These are phyloP conservation scores for Rhopilema esculentum DNA, from an alignment of 30 jellyfish, hydroid and myxozoan species.

Conservation along the genomic window DNA sequence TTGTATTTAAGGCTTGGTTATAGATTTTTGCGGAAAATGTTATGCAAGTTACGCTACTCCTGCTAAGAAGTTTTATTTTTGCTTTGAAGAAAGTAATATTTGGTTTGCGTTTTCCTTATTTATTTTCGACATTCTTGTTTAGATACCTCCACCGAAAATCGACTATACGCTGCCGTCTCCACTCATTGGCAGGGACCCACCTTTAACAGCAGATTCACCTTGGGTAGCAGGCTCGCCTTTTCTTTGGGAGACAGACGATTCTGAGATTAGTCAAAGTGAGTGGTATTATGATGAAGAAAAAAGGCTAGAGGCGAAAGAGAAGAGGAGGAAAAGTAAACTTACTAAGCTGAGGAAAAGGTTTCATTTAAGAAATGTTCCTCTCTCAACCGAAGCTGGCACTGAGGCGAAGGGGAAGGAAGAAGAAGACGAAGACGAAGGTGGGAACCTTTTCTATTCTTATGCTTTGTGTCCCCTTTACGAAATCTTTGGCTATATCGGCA, in stretches of 20 bases:
- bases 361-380: constrained; percentile 70
- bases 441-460: background rate
- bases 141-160: constrained; percentile 80
- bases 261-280: constrained; percentile 64
- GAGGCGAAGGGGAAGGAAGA: constrained; percentile 54
- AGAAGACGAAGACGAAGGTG: constrained; percentile 65
- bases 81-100: too few relatives aligned
- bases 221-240: constrained; percentile 83
- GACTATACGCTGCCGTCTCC: constrained; percentile 95
- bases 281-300: constrained; percentile 82
- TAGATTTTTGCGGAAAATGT: too few relatives aligned
- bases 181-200: constrained; percentile 83
- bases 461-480: too few relatives aligned
- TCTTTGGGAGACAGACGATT: constrained; percentile 61
- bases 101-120: background rate
- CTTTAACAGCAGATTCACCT: constrained; percentile 89
- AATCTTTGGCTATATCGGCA: too few relatives aligned
- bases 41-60: too few relatives aligned
- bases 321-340: constrained; percentile 67
- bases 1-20: too few relatives aligned
- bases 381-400: constrained; percentile 58
- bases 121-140: background rate
- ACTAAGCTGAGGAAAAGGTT: constrained; percentile 59
- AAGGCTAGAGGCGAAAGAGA: constrained; percentile 64
- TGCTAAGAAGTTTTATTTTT: too few relatives aligned